phyloP scores from a whole-genome alignment of 1,140 invertebrate genomes.

The Drosophila asahinai region DNA sequence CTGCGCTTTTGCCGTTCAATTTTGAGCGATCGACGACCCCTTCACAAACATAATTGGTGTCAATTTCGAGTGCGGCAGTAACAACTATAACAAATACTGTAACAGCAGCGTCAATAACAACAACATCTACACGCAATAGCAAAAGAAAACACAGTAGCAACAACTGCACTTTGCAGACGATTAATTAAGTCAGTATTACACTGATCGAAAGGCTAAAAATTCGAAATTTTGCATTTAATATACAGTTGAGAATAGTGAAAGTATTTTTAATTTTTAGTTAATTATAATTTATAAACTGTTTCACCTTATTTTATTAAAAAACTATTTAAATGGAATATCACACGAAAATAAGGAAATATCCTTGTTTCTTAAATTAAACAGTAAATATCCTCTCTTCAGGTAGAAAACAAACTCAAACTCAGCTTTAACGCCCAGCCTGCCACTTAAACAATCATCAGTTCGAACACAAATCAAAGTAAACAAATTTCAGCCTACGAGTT shows the following conservation, averaged over 20 bases:
- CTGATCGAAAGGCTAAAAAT: background rate
- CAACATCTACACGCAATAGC: background rate
- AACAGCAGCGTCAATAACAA: background rate
- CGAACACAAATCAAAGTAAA: slow-evolving; percentile 37
- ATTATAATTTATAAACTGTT: too few species aligned
- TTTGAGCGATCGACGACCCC: slow-evolving; percentile 51
- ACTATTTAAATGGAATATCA: too few species aligned
- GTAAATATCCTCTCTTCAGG: background rate
- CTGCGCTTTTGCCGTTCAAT: slow-evolving; percentile 30
- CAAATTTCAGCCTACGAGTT: slow-evolving; percentile 21
- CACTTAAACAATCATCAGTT: slow-evolving; percentile 37
- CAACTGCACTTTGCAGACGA: slow-evolving; percentile 9
- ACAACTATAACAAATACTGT: background rate
- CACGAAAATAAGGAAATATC: too few species aligned
- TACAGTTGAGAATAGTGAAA: too few species aligned
- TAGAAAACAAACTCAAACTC: slow-evolving; percentile 15
- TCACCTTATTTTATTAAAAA: too few species aligned
- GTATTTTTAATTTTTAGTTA: too few species aligned
- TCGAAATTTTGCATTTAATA: too few species aligned
- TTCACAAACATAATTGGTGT: slow-evolving; percentile 69
- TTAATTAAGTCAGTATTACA: slow-evolving; percentile 10
- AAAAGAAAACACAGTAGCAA: background rate
- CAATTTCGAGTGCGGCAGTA: slow-evolving; percentile 52
- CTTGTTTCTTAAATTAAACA: background rate
- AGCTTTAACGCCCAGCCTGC: slow-evolving; percentile 1